Evolutionary conservation across 2,113 vertebrate species (phyloP).

Genomic region (Notiomystis cincta): DNA sequence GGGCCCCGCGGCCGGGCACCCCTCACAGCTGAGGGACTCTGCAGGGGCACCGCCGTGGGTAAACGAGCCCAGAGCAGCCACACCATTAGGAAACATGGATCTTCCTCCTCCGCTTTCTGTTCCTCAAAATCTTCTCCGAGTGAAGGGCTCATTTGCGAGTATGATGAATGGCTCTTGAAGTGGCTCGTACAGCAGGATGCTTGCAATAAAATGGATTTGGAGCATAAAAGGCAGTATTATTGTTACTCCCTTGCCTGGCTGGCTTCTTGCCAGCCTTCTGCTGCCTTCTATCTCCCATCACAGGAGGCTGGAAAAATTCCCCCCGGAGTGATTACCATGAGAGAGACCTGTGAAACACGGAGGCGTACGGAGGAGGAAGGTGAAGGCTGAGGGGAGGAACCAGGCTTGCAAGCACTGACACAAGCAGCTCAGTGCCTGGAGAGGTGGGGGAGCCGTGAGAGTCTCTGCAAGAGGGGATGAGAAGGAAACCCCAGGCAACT

Average conservation of each 20-base stretch:
- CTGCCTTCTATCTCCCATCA: constrained; percentile 1
- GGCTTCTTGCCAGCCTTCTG: background rate
- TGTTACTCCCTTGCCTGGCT: background rate
- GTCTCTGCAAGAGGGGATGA: background rate
- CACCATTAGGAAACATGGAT: background rate
- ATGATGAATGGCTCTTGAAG: background rate
- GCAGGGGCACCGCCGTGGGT: background rate
- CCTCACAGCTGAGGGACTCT: no score
- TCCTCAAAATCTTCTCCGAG: background rate
- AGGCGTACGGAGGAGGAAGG: background rate
- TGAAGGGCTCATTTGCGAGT: background rate
- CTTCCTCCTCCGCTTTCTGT: background rate
- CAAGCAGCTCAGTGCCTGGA: background rate
- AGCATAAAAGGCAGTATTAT: background rate
- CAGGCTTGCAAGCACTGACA: background rate
- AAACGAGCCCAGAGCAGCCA: background rate
- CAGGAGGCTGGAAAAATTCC: background rate
- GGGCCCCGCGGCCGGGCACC: no score
- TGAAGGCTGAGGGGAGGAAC: background rate
- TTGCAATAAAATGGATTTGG: background rate
- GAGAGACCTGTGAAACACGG: background rate
- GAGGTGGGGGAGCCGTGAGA: background rate
- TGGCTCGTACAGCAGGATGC: background rate
- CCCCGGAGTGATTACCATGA: background rate
- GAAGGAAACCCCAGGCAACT: background rate